phyloP scores from a whole-genome alignment of 2,797 vertebrate genomes.

The Oreochromis mossambicus region DNA sequence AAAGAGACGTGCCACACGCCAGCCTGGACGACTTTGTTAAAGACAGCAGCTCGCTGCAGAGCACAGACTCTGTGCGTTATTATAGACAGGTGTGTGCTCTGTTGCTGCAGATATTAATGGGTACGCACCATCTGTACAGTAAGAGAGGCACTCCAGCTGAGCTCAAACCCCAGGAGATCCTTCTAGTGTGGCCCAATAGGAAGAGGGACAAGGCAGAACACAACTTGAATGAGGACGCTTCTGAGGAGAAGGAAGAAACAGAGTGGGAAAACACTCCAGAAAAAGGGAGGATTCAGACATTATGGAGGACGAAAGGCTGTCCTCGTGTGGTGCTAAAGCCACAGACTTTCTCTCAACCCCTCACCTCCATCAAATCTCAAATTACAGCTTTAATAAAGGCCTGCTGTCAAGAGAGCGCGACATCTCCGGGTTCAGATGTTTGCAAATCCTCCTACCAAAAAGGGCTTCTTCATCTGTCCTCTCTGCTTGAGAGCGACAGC shows the following conservation, averaged over 20 bases:
- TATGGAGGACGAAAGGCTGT: slow-evolving; percentile 56
- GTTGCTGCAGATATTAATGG: slow-evolving; percentile 78
- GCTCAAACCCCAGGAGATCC: slow-evolving; percentile 68
- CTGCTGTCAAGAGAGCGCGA: slow-evolving; percentile 50
- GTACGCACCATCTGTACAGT: slow-evolving; percentile 68
- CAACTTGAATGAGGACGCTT: background rate
- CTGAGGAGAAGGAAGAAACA: background rate
- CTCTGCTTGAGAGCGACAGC: slow-evolving; percentile 56
- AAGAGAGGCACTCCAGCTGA: slow-evolving; percentile 22
- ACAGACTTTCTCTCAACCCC: background rate
- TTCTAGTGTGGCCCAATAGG: slow-evolving; percentile 66
- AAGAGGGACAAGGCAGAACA: background rate
- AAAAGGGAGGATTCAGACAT: slow-evolving; percentile 19
- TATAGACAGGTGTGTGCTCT: slow-evolving; percentile 74
- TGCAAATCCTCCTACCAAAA: slow-evolving; percentile 59
- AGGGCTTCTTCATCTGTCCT: slow-evolving; percentile 66
- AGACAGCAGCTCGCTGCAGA: slow-evolving; percentile 25
- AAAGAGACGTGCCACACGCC: slow-evolving; percentile 74
- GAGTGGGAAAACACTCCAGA: background rate
- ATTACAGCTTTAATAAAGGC: slow-evolving; percentile 69
- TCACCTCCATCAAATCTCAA: slow-evolving; percentile 54
- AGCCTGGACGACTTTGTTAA: slow-evolving; percentile 77
- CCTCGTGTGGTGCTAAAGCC: slow-evolving; percentile 73
- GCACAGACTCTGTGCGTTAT: slow-evolving; percentile 51
- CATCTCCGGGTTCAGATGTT: slow-evolving; percentile 2